Conservation (phyloP, 2,888 invertebrate genomes). For the Xylota sylvarum region DNA sequence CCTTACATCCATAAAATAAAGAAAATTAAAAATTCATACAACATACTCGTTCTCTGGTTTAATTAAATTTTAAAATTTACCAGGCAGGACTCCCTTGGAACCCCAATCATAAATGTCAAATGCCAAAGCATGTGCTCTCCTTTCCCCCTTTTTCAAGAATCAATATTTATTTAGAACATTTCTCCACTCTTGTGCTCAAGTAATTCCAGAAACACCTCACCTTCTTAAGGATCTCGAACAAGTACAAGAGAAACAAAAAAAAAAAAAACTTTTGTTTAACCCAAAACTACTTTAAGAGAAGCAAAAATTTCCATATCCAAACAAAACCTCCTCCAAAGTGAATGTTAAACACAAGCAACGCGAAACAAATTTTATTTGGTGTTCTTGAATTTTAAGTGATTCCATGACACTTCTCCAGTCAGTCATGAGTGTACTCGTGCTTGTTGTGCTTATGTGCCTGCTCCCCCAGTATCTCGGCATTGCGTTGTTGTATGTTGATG, state of each 20-base stretch:
- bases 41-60: background rate
- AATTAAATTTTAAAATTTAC: background rate
- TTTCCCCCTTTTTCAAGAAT: background rate
- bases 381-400: conserved; percentile 49
- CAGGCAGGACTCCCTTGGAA: background rate
- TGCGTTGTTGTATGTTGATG: conserved; percentile 19
- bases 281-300: conserved; percentile 19
- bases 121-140: background rate
- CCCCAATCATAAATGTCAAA: background rate
- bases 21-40: too few species aligned
- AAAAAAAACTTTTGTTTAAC: background rate
- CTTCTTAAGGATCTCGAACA: conserved; percentile 8
- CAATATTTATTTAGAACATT: conserved; percentile 40
- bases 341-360: conserved; percentile 44
- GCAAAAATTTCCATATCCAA: conserved; percentile 42
- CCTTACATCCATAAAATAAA: too few species aligned
- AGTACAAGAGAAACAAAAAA: background rate
- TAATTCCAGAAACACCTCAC: conserved; percentile 16
- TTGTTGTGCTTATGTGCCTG: background rate
- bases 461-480: background rate
- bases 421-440: conserved; percentile 12
- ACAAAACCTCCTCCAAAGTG: conserved; percentile 40
- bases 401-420: conserved; percentile 33
- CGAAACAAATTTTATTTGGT: conserved; percentile 25
- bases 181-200: background rate